Conservation (phyloP, 2,888 invertebrate species). For the Lasioglossum zephyrum region DNA sequence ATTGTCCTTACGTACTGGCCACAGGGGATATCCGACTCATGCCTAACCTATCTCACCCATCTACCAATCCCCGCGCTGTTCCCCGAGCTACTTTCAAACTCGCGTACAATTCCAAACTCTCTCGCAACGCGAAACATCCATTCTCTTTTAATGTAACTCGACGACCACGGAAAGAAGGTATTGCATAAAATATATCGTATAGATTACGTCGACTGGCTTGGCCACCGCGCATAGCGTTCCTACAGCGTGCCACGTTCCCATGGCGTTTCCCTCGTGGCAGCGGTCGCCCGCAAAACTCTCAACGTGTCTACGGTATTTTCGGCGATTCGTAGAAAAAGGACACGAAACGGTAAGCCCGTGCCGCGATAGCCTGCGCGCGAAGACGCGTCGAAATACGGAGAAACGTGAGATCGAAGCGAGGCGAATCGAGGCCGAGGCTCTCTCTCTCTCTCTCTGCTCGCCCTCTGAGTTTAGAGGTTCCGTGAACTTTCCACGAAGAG, state of each 20-base stretch:
- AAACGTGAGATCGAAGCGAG: neutral
- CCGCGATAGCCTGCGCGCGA: neutral
- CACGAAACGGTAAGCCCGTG: neutral
- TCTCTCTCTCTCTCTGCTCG: neutral
- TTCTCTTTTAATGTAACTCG: constrained; percentile 25
- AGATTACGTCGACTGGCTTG: neutral
- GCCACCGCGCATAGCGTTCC: neutral
- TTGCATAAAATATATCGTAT: neutral
- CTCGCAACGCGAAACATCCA: constrained; percentile 42
- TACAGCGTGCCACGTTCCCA: neutral
- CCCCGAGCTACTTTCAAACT: constrained; percentile 66
- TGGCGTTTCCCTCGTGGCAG: neutral
- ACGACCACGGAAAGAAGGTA: neutral
- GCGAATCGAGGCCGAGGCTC: neutral
- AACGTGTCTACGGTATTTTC: neutral
- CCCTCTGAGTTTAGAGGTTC: constrained; percentile 32
- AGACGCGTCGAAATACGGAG: neutral
- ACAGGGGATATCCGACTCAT: constrained; percentile 78
- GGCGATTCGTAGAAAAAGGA: neutral
- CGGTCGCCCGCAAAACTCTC: neutral
- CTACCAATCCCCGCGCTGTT: constrained; percentile 12
- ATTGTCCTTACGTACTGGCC: constrained; percentile 83
- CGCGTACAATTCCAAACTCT: constrained; percentile 64
- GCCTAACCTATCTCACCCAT: constrained; percentile 54
- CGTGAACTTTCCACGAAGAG: constrained; percentile 52